Conservation (phyloP, 2,797 vertebrate species). For the Hoplostethus mediterraneus region DNA sequence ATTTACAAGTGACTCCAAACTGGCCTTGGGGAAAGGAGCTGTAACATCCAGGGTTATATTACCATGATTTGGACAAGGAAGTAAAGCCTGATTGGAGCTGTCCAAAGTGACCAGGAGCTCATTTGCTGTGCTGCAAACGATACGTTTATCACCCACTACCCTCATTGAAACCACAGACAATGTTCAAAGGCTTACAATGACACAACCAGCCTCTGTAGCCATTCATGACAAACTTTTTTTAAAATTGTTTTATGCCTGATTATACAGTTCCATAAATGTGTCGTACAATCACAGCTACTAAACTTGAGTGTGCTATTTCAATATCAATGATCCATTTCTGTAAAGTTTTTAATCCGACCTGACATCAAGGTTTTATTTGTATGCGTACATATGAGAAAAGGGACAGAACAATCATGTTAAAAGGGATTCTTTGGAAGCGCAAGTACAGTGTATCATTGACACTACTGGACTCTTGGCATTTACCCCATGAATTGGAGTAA, state of each 20-base stretch:
- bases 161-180: too few relatives aligned
- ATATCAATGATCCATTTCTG: neutral
- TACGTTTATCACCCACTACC: neutral
- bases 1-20: too few relatives aligned
- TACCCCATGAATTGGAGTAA: neutral
- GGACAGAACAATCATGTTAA: slow-evolving; percentile 7
- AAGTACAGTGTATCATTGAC: neutral
- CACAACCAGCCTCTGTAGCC: neutral
- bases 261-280: neutral
- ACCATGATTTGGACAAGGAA: neutral
- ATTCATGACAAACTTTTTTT: neutral
- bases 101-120: too few relatives aligned
- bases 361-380: neutral
- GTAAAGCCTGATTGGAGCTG: neutral
- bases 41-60: neutral
- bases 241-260: too few relatives aligned
- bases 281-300: neutral
- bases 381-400: neutral
- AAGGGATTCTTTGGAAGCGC: slow-evolving; percentile 24
- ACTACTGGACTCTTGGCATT: neutral
- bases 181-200: too few relatives aligned
- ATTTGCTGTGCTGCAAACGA: neutral
- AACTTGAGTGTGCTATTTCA: too few relatives aligned
- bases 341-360: neutral
- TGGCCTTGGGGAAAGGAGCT: neutral